Conservation (phyloP, 2,888 invertebrate genomes). For the Drosophila macrothrix region DNA sequence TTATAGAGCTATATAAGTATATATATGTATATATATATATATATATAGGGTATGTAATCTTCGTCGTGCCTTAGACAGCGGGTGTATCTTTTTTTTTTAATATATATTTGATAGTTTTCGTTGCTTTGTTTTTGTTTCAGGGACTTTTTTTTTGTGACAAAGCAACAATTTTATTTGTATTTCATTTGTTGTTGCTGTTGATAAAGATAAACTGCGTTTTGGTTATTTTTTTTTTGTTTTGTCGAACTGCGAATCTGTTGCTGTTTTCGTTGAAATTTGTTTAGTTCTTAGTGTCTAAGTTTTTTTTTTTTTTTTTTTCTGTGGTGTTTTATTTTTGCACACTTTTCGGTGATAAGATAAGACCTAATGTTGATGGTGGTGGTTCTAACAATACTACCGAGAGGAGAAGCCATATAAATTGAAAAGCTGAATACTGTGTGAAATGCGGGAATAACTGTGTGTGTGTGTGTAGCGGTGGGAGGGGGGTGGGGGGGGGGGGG, state of each 20-base stretch:
- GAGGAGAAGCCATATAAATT: conserved; percentile 45
- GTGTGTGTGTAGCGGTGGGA: too few relatives aligned
- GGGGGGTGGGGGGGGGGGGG: not conserved
- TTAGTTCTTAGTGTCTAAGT: conserved; percentile 14
- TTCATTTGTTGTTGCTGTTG: conserved; percentile 27
- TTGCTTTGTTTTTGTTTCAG: not conserved
- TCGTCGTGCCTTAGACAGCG: not conserved
- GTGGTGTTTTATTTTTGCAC: conserved; percentile 35
- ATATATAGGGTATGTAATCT: not conserved
- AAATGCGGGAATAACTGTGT: not conserved
- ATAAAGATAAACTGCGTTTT: conserved; percentile 56
- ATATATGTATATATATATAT: not conserved
- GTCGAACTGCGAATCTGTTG: conserved; percentile 37
- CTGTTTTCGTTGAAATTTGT: conserved; percentile 30
- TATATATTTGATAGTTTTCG: not conserved
- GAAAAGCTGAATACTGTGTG: conserved; percentile 26
- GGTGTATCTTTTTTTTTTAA: not conserved
- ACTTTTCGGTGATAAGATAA: conserved; percentile 53
- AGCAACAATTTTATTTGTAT: conserved; percentile 27
- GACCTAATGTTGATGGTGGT: conserved; percentile 7
- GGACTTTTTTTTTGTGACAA: conserved; percentile 30
- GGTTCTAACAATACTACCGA: conserved; percentile 11
- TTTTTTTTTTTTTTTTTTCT: not conserved
- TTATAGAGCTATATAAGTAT: not conserved
- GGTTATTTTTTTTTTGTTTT: conserved; percentile 15